Base-by-base conservation (phyloP, 1,140 invertebrate genomes). In the Cephus cinctus region DNA sequence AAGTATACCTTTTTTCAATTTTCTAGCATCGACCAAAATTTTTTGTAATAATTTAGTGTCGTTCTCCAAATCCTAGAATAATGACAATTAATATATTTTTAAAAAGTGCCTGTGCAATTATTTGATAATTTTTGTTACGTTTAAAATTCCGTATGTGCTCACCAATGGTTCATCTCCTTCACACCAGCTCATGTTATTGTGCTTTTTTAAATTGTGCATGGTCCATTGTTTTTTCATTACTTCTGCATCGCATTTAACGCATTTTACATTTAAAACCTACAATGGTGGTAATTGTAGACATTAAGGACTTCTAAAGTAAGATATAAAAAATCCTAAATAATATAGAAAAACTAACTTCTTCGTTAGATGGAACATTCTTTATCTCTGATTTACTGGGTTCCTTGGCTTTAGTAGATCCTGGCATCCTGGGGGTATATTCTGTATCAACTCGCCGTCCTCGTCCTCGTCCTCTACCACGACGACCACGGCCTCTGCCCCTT, bases 121-220 rank as follows among this genome's bases (percentile, higher is more conserved):
- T 21, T 35, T 12, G 34, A 25, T 14, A 43, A 43, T 39, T 25
- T 40, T 25, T 14, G 18, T 16, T 8, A 21, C 45, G 30, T 34
- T 38, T 23, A 55, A 25, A 42, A n/a, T n/a, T n/a, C n/a, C n/a
- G n/a, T n/a, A n/a, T 35, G 12, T 18, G 59, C 50, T 67, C 63
- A 78, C 75, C 40, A 70, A 40, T 40, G 71, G 61, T 15, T 56
- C 39, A 47, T 74, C 63, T 48, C 64, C 71, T 19, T 74, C 61
- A 16, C 59, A 44, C 80, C 80, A 81, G n/a, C 56, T 69, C 21
- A 78, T 59, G 20, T 75, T 66, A 48, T 79, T 77, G 63, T 83
- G 81, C 11, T 56, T 50, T 27, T 54, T 49, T 6, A 75, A 59
- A 43, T 79, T 78, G 52, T 83, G 82, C 0, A 47, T 31, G 6